Percentiles rank a stretch among this genome's conserved stretches.
These are phyloP conservation scores for Drosophila mimetica DNA, from an alignment of 2,888 invertebrate species.

Conservation along the genomic window DNA sequence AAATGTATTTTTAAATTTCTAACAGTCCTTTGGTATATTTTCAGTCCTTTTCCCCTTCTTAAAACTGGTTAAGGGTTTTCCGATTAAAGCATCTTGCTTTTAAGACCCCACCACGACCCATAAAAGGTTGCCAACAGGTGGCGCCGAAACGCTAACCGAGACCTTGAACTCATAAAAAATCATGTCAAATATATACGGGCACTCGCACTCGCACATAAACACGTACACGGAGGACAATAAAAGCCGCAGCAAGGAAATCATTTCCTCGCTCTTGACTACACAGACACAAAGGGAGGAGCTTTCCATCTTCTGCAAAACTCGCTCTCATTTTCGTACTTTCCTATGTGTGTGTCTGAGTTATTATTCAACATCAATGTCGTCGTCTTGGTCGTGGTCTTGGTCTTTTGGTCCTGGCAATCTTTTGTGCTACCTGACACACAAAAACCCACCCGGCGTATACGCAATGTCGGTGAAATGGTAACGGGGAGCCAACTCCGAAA, in stretches of 20 bases:
- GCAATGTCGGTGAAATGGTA: constrained; percentile 50
- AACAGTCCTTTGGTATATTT: too few relatives aligned
- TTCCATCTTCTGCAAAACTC: constrained; percentile 13
- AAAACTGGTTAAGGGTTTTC: not conserved
- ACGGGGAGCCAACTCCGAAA: constrained; percentile 4
- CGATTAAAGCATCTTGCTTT: constrained; percentile 59
- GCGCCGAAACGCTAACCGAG: constrained; percentile 68
- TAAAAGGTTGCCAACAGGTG: constrained; percentile 64
- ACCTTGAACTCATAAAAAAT: constrained; percentile 83
- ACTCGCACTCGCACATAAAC: constrained; percentile 22
- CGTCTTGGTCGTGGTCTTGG: constrained; percentile 56
- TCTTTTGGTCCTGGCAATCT: constrained; percentile 14
- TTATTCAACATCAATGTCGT: constrained; percentile 67
- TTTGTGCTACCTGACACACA: constrained; percentile 52
- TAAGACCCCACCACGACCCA: not conserved
- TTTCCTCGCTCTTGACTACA: constrained; percentile 72
- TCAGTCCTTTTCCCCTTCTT: too few relatives aligned
- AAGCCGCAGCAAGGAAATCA: constrained; percentile 70
- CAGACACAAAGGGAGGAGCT: constrained; percentile 21
- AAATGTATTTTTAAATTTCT: not conserved
- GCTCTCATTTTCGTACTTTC: constrained; percentile 2
- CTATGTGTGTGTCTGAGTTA: constrained; percentile 58
- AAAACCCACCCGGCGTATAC: constrained; percentile 60
- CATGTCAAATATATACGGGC: constrained; percentile 67
- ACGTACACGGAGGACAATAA: constrained; percentile 59